Percentiles rank a stretch among this genome's conserved stretches.
Evolutionary conservation across 2,797 vertebrate genomes (phyloP).

Genomic region (Sebastes alutus): DNA sequence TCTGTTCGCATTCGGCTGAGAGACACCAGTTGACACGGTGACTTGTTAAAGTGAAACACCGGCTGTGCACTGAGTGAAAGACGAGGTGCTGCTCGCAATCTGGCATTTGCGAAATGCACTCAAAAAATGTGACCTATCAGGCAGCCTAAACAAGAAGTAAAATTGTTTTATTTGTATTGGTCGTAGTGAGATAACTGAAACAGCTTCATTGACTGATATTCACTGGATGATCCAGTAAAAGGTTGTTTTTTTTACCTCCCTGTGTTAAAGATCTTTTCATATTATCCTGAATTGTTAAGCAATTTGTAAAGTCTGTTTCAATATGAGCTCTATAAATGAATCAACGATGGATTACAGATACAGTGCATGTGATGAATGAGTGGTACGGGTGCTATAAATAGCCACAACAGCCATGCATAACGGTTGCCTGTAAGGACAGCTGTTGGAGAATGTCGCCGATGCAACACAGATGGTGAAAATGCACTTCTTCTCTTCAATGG

Average conservation of each 20-base stretch:
- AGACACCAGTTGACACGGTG: too few species aligned
- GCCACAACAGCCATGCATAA: background rate
- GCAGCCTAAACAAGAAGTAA: too few species aligned
- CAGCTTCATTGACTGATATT: too few species aligned
- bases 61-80: too few species aligned
- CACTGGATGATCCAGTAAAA: background rate
- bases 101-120: too few species aligned
- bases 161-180: too few species aligned
- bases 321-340: background rate
- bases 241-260: background rate
- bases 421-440: background rate
- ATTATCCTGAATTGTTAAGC: background rate
- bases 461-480: background rate
- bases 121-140: too few species aligned
- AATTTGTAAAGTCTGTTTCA: background rate
- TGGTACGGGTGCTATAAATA: background rate
- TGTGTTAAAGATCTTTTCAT: background rate
- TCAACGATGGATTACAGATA: rapidly evolving
- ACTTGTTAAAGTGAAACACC: too few species aligned
- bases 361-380: background rate
- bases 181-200: too few species aligned
- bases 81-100: rapidly evolving
- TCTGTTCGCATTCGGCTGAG: too few species aligned
- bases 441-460: background rate
- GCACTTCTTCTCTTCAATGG: background rate